Percentiles rank a stretch among this genome's conserved stretches.
Conservation (phyloP, 2,113 vertebrate species). For the Seriola dumerili region DNA sequence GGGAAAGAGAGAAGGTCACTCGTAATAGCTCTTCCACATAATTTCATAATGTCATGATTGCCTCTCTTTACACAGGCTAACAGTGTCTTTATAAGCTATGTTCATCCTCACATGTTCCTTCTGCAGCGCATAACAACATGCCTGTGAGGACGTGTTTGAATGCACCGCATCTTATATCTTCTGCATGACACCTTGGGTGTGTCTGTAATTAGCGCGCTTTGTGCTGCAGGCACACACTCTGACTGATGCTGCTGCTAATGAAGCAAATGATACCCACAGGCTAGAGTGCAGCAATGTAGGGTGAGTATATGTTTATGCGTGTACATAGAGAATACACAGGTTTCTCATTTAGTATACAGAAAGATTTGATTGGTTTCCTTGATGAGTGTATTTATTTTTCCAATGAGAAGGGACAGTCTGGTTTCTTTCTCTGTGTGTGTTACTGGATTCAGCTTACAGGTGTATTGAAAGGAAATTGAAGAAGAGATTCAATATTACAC, state of each 20-base stretch:
- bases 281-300: slow-evolving; percentile 18
- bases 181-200: slow-evolving; percentile 66
- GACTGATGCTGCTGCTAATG: slow-evolving; percentile 72
- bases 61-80: slow-evolving; percentile 64
- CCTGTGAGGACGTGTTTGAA: slow-evolving; percentile 12
- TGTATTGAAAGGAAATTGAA: slow-evolving; percentile 9
- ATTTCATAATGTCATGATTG: slow-evolving; percentile 83
- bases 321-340: background rate
- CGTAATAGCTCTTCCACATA: slow-evolving; percentile 78
- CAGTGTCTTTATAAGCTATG: slow-evolving; percentile 12
- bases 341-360: slow-evolving; percentile 23
- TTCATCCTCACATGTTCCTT: slow-evolving; percentile 33
- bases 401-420: background rate
- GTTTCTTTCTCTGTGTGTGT: background rate
- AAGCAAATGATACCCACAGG: slow-evolving; percentile 66
- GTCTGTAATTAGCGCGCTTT: slow-evolving; percentile 71
- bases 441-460: background rate
- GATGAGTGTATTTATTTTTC: slow-evolving; percentile 21
- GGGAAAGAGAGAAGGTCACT: slow-evolving; percentile 74
- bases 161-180: slow-evolving; percentile 54
- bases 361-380: slow-evolving; percentile 18
- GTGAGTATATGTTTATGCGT: slow-evolving; percentile 8
- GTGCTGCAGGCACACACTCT: slow-evolving; percentile 59
- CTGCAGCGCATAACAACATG: slow-evolving; percentile 38
- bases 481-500: background rate